Evolutionary conservation across 2,113 vertebrate genomes (phyloP), one percentile per base, ranked within the genome.

Genomic region (Candoia aspera): DNA sequence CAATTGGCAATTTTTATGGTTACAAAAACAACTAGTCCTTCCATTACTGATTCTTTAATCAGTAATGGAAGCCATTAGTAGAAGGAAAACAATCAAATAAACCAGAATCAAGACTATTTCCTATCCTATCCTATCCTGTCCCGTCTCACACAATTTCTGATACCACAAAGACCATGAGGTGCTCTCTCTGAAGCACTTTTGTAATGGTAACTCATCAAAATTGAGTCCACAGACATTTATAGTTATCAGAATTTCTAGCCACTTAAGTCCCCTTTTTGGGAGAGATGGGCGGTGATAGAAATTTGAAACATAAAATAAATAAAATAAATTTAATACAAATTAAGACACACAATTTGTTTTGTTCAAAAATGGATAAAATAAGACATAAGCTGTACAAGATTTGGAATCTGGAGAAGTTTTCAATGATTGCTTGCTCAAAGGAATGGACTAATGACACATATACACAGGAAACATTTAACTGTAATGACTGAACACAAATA

Each of bases 251-350:
- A 6, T 68, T 53, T 89, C 26, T 53, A 54, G 17, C 15, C 46
- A 26, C 9, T 90, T n/a, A 33, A 21, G 49, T n/a, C n/a, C n/a
- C n/a, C n/a, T n/a, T n/a, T n/a, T n/a, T n/a, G n/a, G n/a, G n/a
- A n/a, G n/a, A n/a, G n/a, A n/a, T n/a, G n/a, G n/a, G n/a, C n/a
- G n/a, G n/a, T n/a, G n/a, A n/a, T n/a, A n/a, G n/a, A n/a, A n/a
- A n/a, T n/a, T n/a, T n/a, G n/a, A n/a, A n/a, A n/a, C n/a, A n/a
- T n/a, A n/a, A n/a, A n/a, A n/a, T n/a, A n/a, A n/a, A n/a, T n/a
- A n/a, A n/a, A n/a, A n/a, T n/a, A n/a, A n/a, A 79, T 33, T 55
- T 90, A 90, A 90, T 84, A 90, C 68, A 90, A 59, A 90, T 46
- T 58, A 84, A 90, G 54, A 58, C 24, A 54, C 11, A 2, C 1